Evolutionary conservation across 2,113 vertebrate species (phyloP).

Genomic region (Dermatemys mawii): DNA sequence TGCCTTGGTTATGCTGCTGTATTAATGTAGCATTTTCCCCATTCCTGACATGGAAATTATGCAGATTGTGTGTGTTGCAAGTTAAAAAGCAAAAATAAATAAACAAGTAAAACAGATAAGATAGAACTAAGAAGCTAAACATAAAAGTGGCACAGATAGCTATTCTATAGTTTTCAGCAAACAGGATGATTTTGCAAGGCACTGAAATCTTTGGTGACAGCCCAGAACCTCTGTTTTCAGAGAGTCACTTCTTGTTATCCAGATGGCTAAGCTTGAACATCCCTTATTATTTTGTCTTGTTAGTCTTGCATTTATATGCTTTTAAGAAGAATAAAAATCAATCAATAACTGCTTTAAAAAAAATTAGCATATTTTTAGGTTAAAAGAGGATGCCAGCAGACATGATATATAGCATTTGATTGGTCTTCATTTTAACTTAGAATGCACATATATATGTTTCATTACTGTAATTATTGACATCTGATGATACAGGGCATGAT

Average conservation of each 20-base stretch:
- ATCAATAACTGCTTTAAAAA: neutral
- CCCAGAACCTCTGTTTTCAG: slow-evolving; percentile 27
- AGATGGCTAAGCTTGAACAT: neutral
- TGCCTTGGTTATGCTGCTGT: neutral
- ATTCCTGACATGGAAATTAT: neutral
- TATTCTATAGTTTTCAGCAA: neutral
- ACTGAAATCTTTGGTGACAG: neutral
- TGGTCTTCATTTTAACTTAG: neutral
- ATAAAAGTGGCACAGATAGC: neutral
- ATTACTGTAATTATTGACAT: neutral
- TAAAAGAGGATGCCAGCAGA: neutral
- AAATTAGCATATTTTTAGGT: neutral
- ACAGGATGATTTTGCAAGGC: neutral
- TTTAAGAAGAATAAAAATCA: slow-evolving; percentile 17
- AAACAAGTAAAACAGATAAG: slow-evolving; percentile 4
- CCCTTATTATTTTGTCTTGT: neutral
- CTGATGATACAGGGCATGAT: neutral
- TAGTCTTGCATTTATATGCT: neutral
- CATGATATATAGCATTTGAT: neutral
- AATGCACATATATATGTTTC: neutral
- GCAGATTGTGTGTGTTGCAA: neutral
- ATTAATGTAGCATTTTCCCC: neutral
- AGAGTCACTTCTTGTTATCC: neutral
- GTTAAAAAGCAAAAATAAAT: neutral
- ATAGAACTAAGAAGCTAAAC: neutral